Evolutionary conservation across 2,888 invertebrate species (phyloP), one percentile per base, ranked within the genome.

Genomic region (Ellobium chinense): DNA sequence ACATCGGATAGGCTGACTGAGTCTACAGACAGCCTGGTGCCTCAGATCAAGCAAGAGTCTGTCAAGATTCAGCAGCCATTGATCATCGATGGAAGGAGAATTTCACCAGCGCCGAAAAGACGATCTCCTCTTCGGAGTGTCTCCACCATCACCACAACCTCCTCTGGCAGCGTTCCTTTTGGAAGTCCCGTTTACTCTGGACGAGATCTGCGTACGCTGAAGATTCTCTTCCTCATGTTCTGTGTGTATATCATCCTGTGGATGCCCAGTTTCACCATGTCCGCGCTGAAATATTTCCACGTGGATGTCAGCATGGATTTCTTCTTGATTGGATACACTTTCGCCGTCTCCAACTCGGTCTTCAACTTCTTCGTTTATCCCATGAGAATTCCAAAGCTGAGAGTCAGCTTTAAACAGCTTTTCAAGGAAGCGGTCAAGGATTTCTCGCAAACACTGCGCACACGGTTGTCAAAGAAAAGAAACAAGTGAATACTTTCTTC

Each of bases 331-430:
- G 60, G 34, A 7, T 76, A 54, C 54, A 76, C 76, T 29, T 34
- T 65, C 18, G 76, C 66, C 18, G 34, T 76, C 31, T 76, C 76
- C 2, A 78, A 78, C 31, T 78, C 77, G 1, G 69, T 78, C 7
- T 58, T 78, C 68, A 69, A 78, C 69, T 78, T 78, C 46, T 78
- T 78, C 39, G 77, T 78, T 0, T 78, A 78, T 27, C 77, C 77
- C 21, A 78, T 78, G 77, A 78, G 62, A 56, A 58, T 76, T 24
- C 66, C 65, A 9, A 65, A 56, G 29, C 74, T 74, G 4, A 21
- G 60, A 37, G 60, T 60, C 37, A 60, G 58, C 4, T 73, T 73
- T 60, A 58, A 73, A 34, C 36, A 73, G 7, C 73, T 73, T 1
- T 60, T 73, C 36, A 34, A n/a, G 27, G 27, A n/a, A n/a, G 58